Evolutionary conservation across 2,888 invertebrate species (phyloP).

Genomic region (Quadriops clusia): DNA sequence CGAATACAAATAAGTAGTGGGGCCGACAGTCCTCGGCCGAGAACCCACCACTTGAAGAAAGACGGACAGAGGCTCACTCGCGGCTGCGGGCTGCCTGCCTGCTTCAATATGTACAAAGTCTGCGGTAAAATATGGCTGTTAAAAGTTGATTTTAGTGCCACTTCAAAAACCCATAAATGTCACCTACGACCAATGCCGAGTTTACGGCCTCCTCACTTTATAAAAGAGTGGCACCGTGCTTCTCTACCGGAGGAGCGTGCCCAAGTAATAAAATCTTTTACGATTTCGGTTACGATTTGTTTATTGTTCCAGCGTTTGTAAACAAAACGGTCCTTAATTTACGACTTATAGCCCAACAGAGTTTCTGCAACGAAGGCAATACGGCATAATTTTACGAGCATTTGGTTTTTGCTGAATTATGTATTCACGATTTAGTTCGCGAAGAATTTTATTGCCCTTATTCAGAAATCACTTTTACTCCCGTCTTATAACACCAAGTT

Average conservation of each 20-base stretch:
- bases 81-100: slow-evolving; percentile 16
- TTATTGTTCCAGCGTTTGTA: slow-evolving; percentile 17
- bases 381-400: no score
- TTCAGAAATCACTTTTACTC: no score
- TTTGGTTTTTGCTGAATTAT: no score
- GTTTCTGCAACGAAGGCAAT: no score
- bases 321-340: no score
- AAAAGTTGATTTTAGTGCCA: slow-evolving; percentile 45
- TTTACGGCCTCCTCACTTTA: slow-evolving; percentile 29
- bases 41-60: slow-evolving; percentile 12
- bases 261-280: slow-evolving; percentile 25
- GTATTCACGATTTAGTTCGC: no score
- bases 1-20: slow-evolving; percentile 14
- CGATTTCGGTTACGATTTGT: slow-evolving; percentile 20
- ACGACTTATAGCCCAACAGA: no score
- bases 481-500: no score
- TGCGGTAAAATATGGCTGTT: slow-evolving; percentile 35
- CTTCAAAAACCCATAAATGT: slow-evolving; percentile 49
- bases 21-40: slow-evolving; percentile 11
- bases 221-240: slow-evolving; percentile 18
- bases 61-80: slow-evolving; percentile 13
- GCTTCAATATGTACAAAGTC: slow-evolving; percentile 26
- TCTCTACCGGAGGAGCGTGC: slow-evolving; percentile 20
- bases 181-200: slow-evolving; percentile 33
- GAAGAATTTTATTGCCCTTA: no score